Percentiles rank a stretch among this genome's conserved stretches.
phyloP scores from a whole-genome alignment of 2,888 invertebrate species.

The Pristionchus entomophagus region DNA sequence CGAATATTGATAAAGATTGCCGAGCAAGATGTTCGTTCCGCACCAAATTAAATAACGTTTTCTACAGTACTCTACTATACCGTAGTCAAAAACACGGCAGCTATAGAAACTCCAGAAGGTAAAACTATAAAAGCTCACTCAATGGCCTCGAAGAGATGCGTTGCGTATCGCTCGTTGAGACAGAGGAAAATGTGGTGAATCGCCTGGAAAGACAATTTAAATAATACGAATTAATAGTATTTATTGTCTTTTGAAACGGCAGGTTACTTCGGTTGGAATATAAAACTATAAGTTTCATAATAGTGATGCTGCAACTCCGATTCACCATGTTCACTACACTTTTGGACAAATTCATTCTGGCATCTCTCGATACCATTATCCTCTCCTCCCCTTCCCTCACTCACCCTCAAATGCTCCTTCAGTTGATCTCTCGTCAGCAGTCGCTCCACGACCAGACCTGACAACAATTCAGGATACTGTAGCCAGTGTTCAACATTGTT shows the following conservation, averaged over 20 bases:
- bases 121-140: constrained; percentile 42
- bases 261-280: background rate
- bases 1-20: too few relatives aligned
- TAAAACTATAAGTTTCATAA: background rate
- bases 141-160: constrained; percentile 45
- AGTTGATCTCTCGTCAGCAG: background rate
- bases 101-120: too few relatives aligned
- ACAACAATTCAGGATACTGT: too few relatives aligned
- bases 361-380: too few relatives aligned
- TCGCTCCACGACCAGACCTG: constrained; percentile 27
- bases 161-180: constrained; percentile 40
- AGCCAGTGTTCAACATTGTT: background rate
- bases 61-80: too few relatives aligned
- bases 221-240: too few relatives aligned
- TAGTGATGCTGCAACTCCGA: too few relatives aligned
- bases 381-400: background rate
- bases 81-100: too few relatives aligned
- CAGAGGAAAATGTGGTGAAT: constrained; percentile 39
- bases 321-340: too few relatives aligned
- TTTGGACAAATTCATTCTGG: too few relatives aligned
- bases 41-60: too few relatives aligned
- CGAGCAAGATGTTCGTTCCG: too few relatives aligned
- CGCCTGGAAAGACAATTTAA: constrained; percentile 6
- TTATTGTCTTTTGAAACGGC: background rate
- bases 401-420: constrained; percentile 12